A percentile compares a stretch with the other conserved stretches of the same genome.
phyloP scores from a whole-genome alignment of 2,888 invertebrate species.

The Morpho deidamia region DNA sequence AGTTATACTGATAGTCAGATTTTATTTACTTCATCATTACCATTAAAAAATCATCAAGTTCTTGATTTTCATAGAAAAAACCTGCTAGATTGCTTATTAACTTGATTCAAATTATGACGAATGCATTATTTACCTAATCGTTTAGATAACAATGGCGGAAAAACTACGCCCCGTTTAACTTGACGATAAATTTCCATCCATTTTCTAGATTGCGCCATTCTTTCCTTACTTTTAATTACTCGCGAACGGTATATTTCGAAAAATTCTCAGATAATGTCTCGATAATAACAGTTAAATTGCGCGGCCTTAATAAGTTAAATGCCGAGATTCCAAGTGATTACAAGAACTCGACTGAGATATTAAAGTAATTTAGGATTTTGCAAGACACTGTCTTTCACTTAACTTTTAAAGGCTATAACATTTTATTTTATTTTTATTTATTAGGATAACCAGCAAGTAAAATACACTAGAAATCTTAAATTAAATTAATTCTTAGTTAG shows the following conservation, averaged over 20 bases:
- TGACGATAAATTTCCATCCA: conserved; percentile 26
- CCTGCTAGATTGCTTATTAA: too few relatives aligned
- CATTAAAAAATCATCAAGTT: neutral
- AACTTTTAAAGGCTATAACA: too few relatives aligned
- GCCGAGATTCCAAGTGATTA: neutral
- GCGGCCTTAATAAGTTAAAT: neutral
- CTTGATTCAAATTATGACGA: too few relatives aligned
- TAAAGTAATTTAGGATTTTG: too few relatives aligned
- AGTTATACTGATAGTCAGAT: too few relatives aligned
- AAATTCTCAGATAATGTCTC: neutral
- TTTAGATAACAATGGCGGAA: conserved; percentile 11
- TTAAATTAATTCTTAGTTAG: too few relatives aligned
- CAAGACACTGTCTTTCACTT: too few relatives aligned
- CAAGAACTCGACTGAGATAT: too few relatives aligned
- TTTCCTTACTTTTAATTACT: conserved; percentile 35
- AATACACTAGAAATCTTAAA: too few relatives aligned
- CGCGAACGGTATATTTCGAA: conserved; percentile 8
- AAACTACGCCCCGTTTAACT: conserved; percentile 23
- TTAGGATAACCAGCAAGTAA: too few relatives aligned
- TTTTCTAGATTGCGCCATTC: conserved; percentile 27
- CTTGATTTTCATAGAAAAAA: neutral
- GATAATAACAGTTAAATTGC: neutral
- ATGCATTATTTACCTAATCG: conserved; percentile 1
- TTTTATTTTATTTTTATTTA: too few relatives aligned
- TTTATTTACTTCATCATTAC: too few relatives aligned